Evolutionary conservation across 2,888 invertebrate species (phyloP), one percentile per base, ranked within the genome.

Genomic region (Ophraella communa): DNA sequence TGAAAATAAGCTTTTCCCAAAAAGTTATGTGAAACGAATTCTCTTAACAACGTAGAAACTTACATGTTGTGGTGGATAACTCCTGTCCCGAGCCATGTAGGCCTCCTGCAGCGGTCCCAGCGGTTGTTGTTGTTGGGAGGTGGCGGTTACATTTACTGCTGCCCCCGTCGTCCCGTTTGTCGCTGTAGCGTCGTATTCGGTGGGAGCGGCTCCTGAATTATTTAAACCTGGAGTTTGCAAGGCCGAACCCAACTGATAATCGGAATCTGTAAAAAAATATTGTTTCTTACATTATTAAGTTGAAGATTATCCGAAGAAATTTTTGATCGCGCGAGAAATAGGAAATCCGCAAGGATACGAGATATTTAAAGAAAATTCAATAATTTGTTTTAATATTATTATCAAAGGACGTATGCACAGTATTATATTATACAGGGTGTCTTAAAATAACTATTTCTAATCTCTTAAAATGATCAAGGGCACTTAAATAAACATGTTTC

Each of bases 161-260:
- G 44, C 53, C 33, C 23, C 77, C 64, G 78, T 76, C 67, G 77
- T 77, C 21, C 52, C 57, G 21, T 18, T 57, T n/a, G 44, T 52
- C 55, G 76, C 71, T 56, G 76, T 71, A 63, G 75, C 73, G 66
- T 78, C 79, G 73, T 79, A 80, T 70, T 80, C 80, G 59, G 74
- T 70, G 67, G 71, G 63, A 59, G 80, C 77, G 67, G 78, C 76
- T 69, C 76, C 79, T 73, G 81, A 79, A 78, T 82, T 82, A 76
- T 82, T 81, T 70, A 82, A 73, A 72, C 88, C 85, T 66, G 89
- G 89, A 71, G 89, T 89, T 80, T 89, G 88, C 72, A 86, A 88
- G 76, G 88, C 87, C 77, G 89, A 88, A 77, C 89, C 89, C 78
- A 90, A 84, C 83, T 90, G 90, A 82, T 89, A 90, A 84, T 90